Base-by-base conservation (phyloP, 2,888 invertebrate genomes). In the Meiosimyza decipiens region DNA sequence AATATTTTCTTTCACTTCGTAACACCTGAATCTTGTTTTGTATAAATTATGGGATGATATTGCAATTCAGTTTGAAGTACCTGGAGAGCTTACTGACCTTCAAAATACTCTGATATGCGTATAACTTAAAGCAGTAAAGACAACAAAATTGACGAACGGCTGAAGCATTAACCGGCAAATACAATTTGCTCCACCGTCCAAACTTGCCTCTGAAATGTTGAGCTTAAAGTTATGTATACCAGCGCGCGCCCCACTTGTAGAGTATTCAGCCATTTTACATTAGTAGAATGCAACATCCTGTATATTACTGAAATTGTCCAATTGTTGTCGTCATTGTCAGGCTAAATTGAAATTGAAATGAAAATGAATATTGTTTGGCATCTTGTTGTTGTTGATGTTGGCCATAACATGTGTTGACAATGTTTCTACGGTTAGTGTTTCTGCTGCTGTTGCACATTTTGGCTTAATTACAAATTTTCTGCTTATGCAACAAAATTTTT, bases 391-490 rank as follows among this genome's bases (percentile, higher is more conserved):
- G 28, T 16, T 11, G n/a, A 15, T 11, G 16, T 49, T 13, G 60
- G 40, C 9, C 40, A 40, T 60, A 33, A 7, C 15, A 33, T 18
- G 16, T 64, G 63, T 64, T 64, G 63, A 50, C 51, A 28, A 16
- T 51, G 63, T 12, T 64, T 15, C 33, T 60, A 13, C 57, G 13
- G 3, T 9, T 28, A 18, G 12, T 18, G 7, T 12, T 57, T 18
- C 6, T 16, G n/a, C 12, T 22, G 47, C 15, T 50, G 51, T 11
- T 50, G 52, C 64, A 22, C 11, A 12, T 50, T 28, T 50, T 13
- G 28, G 13, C 11, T 22, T 65, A 65, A 51, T 65, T 65, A 18
- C 52, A 65, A 28, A 40, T 22, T 51, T 52, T 51, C n/a, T 51
- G 22, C 33, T 51, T 11, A 22, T 65, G 28, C 51, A 22, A 65